Base-by-base conservation (phyloP, 2,797 vertebrate species). In the Sebastes matsubarae region DNA sequence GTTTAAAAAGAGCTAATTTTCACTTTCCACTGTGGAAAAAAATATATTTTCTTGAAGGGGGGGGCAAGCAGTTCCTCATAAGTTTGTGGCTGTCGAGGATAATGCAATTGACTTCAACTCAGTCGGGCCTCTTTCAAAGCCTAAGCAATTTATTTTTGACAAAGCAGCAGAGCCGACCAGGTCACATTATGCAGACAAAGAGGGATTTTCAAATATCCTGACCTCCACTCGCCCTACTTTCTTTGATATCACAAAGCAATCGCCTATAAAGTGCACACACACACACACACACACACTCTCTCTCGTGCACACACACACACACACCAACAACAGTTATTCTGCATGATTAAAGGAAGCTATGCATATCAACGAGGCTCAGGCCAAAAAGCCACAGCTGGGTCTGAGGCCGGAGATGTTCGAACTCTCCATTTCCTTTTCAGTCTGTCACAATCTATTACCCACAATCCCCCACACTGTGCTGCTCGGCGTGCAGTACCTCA, bases 301-400 rank as follows among this genome's bases (percentile, higher is more conserved):
- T 32, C 30, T 32, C 30, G 30, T 32, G 25, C 42, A 16, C 36
- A 30, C 36, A 73, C n/a, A 46, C 79, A 57, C 55, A 79, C 57
- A 72, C 76, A 75, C 79, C 77, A 67, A 50, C 71, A 79, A 52
- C 46, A 54, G 79, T 85, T 88, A 83, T 80, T 87, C 68, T 68
- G 77, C 10, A 12, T 83, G 84, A 89, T 89, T 91, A 92, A 91
- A 89, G 77, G 81, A 92, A 90, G 87, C 92, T 92, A 95, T 95
- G 95, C 94, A 95, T 95, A 95, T 93, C 90, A 94, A 95, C 72
- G 55, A 95, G 89, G 83, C 70, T 69, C 58, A 76, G 81, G 80
- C 90, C 89, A 92, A 93, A 91, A 89, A 93, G 91, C 81, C 92
- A 89, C 94, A 94, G 93, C 93, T 95, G 94, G 85, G 88, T 46